Conservation (phyloP, 2,797 vertebrate genomes). For the Graptemys geographica region DNA sequence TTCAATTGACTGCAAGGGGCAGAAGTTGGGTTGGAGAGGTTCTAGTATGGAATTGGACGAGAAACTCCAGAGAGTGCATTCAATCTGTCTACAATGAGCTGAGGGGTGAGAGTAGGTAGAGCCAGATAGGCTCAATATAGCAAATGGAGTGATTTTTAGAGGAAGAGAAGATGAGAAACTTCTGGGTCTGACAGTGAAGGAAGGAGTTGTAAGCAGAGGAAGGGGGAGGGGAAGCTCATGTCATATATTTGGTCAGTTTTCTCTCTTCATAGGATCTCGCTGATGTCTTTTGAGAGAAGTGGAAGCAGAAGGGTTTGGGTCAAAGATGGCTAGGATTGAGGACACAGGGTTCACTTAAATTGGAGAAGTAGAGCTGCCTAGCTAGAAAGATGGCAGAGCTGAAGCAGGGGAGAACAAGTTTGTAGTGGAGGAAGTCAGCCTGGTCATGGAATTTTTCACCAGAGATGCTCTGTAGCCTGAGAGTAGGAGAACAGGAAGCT, state of each 20-base stretch:
- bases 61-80: too few relatives aligned
- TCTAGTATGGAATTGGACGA: too few relatives aligned
- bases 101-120: background rate
- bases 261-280: background rate
- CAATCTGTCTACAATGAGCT: too few relatives aligned
- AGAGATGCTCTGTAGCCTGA: background rate
- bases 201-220: background rate
- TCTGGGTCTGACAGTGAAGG: background rate
- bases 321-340: background rate
- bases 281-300: background rate
- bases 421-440: background rate
- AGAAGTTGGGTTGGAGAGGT: too few relatives aligned
- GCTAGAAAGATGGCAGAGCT: background rate
- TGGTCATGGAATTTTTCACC: background rate
- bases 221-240: background rate
- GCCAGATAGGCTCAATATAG: background rate
- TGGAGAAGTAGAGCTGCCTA: background rate
- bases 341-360: background rate
- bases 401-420: too few relatives aligned
- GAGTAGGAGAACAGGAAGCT: background rate
- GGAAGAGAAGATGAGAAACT: background rate
- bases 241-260: background rate
- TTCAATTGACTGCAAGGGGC: too few relatives aligned
- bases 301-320: background rate
- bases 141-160: background rate